These are phyloP conservation scores for Aquila chrysaetos DNA, from an alignment of 2,797 vertebrate genomes.

Conservation along the genomic window DNA sequence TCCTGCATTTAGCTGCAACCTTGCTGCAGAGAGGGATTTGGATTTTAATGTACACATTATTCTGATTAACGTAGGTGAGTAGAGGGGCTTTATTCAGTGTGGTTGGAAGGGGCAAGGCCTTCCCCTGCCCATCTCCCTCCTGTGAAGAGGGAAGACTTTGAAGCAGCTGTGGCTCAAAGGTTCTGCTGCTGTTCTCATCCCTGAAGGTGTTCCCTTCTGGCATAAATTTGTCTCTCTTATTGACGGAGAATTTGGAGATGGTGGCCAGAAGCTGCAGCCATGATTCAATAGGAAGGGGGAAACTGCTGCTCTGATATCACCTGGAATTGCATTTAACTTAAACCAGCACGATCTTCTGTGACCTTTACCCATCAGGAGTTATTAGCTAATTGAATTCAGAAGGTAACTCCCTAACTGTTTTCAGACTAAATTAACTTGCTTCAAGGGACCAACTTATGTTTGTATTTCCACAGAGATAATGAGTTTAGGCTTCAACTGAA, in stretches of 20 bases:
- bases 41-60: not conserved
- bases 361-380: slow-evolving; percentile 47
- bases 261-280: not conserved
- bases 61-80: not conserved
- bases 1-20: not conserved
- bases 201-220: not conserved
- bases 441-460: slow-evolving; percentile 61
- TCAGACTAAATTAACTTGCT: slow-evolving; percentile 68
- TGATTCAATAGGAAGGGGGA: not conserved
- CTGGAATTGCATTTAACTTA: slow-evolving; percentile 28
- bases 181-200: not conserved
- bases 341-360: slow-evolving; percentile 19
- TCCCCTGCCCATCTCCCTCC: not conserved
- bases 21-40: not conserved
- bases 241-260: not conserved
- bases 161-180: not conserved
- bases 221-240: not conserved
- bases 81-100: not conserved
- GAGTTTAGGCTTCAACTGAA: slow-evolving; percentile 64
- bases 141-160: not conserved
- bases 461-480: slow-evolving; percentile 68
- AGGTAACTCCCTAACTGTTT: slow-evolving; percentile 60
- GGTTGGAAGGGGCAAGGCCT: not conserved
- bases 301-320: not conserved
- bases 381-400: slow-evolving; percentile 64